Evolutionary conservation across 92 coral and sea anemone genomes (phyloP), one percentile per base, ranked within the genome.

Genomic region (Plumapathes pennacea): DNA sequence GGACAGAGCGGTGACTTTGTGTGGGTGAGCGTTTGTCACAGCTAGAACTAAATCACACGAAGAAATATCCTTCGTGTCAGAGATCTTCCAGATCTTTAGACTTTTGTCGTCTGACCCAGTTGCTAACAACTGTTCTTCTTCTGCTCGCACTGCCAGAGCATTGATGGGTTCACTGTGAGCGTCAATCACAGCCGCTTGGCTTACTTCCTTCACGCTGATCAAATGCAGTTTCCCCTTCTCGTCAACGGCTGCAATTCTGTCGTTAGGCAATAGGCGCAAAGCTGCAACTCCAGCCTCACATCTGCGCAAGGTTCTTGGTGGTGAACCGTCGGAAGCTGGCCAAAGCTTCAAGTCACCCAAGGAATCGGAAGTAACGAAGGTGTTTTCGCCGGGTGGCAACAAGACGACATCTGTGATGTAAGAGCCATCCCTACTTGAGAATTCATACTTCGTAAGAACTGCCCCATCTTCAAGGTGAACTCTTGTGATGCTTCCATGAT

Each of bases 211-310:
- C 31, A 21, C 44, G 26, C 33, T 39, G 29, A 62, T 10, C 44
- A 79, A 43, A 21, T 52, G 63, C 17, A 79, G 37, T 45, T 26
- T 29, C 14, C 85, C 85, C 15, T 22, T 57, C 24, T 50, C 73
- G 25, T 68, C 68, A 33, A 64, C 61, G 26, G 58, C 57, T 29
- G 45, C 61, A 18, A 63, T 21, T 26, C 24, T n/a, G 4, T 38
- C 41, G 14, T 21, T 50, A 15, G 55, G 41, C 31, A 63, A 12
- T 28, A 47, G 14, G 24, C 74, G 59, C 46, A 54, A 33, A 4
- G 62, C 29, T 20, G 34, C 71, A 11, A 79, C 51, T 38, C 54
- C 36, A 28, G 13, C 4, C 0, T 43, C 30, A 28, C 64, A 52
- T 4, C 64, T 49, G 20, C 49, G 31, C 27, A 79, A 39, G 26